Evolutionary conservation across 1,140 invertebrate species (phyloP).

Genomic region (Megalonaias nervosa): DNA sequence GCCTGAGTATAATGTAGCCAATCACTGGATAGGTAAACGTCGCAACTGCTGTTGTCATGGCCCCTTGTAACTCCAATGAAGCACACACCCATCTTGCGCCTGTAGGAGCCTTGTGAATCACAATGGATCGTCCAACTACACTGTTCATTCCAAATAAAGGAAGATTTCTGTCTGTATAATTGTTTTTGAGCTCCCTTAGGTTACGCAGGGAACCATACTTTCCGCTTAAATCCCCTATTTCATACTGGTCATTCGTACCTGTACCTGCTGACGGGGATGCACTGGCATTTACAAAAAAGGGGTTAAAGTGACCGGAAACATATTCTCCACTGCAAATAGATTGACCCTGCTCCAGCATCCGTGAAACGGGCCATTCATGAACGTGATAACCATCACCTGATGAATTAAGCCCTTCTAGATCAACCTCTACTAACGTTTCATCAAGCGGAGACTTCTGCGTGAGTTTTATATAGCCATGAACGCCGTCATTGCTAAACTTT

Average conservation of each 20-base stretch:
- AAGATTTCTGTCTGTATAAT: constrained; percentile 88
- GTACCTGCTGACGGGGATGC: constrained; percentile 71
- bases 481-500: constrained; percentile 84
- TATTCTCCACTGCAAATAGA: constrained; percentile 85
- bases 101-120: constrained; percentile 79
- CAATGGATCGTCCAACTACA: constrained; percentile 86
- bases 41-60: constrained; percentile 70
- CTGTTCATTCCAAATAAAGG: constrained; percentile 87
- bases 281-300: constrained; percentile 68
- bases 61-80: constrained; percentile 66
- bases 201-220: constrained; percentile 81
- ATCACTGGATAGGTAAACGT: constrained; percentile 86
- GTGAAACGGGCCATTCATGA: constrained; percentile 73
- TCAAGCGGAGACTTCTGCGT: constrained; percentile 88
- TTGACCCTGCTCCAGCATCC: constrained; percentile 79
- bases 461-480: constrained; percentile 85
- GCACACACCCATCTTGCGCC: constrained; percentile 74
- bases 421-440: constrained; percentile 85
- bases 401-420: constrained; percentile 76
- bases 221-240: constrained; percentile 92
- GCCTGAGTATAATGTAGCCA: constrained; percentile 88
- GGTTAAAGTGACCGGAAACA: constrained; percentile 78
- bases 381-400: constrained; percentile 73
- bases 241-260: constrained; percentile 76
- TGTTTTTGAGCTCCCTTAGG: constrained; percentile 73